These are phyloP conservation scores for Rhopilema esculentum DNA, from an alignment of 30 jellyfish, hydroid and myxozoan genomes.

Conservation along the genomic window DNA sequence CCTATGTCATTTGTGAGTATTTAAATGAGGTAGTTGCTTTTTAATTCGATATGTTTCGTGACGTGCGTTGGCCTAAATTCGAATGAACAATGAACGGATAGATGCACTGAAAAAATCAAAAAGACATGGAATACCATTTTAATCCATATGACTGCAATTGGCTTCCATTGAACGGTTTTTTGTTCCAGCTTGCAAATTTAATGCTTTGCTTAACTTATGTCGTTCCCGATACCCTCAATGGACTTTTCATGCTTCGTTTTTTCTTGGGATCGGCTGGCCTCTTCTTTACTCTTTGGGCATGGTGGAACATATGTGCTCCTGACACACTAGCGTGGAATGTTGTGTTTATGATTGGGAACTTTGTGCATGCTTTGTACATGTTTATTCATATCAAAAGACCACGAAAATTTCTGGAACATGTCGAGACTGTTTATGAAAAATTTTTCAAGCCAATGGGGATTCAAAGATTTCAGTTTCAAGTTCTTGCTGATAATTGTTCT, in stretches of 20 bases:
- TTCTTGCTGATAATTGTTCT: conserved; percentile 35
- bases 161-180: conserved; percentile 76
- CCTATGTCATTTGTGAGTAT: too few relatives aligned
- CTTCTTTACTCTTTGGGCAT: conserved; percentile 81
- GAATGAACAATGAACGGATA: too few relatives aligned
- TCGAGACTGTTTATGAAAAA: conserved; percentile 65
- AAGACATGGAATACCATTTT: neutral
- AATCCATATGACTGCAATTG: conserved; percentile 69
- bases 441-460: conserved; percentile 87
- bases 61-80: too few relatives aligned
- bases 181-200: conserved; percentile 83
- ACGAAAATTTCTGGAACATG: conserved; percentile 52
- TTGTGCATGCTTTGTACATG: conserved; percentile 67
- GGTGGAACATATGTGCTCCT: conserved; percentile 83
- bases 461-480: conserved; percentile 73
- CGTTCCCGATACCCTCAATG: conserved; percentile 70
- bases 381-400: conserved; percentile 69
- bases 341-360: conserved; percentile 63
- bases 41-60: too few relatives aligned
- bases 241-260: conserved; percentile 75
- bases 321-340: conserved; percentile 90
- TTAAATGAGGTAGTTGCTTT: too few relatives aligned
- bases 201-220: conserved; percentile 73
- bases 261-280: conserved; percentile 83
- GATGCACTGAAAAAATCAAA: neutral